These are phyloP conservation scores for Morelia viridis DNA, from an alignment of 2,797 vertebrate genomes.

Conservation along the genomic window DNA sequence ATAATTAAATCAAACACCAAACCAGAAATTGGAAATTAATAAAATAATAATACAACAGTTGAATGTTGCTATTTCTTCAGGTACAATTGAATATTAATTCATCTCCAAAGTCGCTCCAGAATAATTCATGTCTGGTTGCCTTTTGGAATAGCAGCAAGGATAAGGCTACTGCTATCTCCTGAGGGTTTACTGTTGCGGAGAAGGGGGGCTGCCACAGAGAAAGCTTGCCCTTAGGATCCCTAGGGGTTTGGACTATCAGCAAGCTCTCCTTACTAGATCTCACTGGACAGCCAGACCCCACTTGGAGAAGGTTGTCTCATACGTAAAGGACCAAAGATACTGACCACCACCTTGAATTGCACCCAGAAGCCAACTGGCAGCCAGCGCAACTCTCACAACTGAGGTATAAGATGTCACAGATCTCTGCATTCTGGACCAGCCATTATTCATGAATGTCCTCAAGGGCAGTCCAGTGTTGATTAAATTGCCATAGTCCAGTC, in stretches of 20 bases:
- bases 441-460: neutral
- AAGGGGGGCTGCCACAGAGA: neutral
- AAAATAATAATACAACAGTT: neutral
- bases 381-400: neutral
- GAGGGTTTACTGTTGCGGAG: neutral
- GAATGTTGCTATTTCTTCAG: too few species aligned
- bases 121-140: neutral
- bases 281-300: neutral
- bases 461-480: neutral
- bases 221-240: neutral
- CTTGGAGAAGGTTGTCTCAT: too few species aligned
- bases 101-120: neutral
- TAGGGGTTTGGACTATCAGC: neutral
- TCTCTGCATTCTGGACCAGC: neutral
- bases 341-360: neutral
- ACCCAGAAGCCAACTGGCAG: neutral
- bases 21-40: neutral
- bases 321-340: too few species aligned
- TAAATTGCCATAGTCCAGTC: neutral
- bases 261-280: neutral
- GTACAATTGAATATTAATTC: neutral
- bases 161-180: neutral
- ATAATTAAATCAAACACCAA: too few species aligned
- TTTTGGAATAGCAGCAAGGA: neutral
- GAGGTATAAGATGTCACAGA: neutral